Evolutionary conservation across 2,113 vertebrate genomes (phyloP).

Genomic region (Helogale parvula): DNA sequence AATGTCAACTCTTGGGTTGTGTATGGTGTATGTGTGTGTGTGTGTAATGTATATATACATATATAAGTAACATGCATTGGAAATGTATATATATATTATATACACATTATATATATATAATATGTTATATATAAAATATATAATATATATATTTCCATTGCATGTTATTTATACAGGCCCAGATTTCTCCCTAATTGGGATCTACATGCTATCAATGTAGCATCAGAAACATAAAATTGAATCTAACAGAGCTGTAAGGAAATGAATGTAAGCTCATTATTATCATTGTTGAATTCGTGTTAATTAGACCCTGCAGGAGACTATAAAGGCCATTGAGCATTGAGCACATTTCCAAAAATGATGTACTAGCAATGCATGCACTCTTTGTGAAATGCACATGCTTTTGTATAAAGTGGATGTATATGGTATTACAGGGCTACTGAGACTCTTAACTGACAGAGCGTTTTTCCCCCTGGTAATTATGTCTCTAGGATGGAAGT

Average conservation of each 20-base stretch:
- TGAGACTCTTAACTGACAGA: not conserved
- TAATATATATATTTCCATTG: not conserved
- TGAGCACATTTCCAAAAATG: constrained; percentile 31
- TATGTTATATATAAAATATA: too few relatives aligned
- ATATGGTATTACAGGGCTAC: not conserved
- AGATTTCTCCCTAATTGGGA: constrained; percentile 35
- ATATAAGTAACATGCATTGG: too few relatives aligned
- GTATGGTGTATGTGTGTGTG: too few relatives aligned
- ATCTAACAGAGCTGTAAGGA: not conserved
- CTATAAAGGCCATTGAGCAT: not conserved
- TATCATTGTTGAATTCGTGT: constrained; percentile 15
- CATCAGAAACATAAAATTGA: constrained; percentile 22
- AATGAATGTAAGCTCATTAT: constrained; percentile 24
- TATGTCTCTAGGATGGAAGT: constrained; percentile 20
- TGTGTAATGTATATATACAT: too few relatives aligned
- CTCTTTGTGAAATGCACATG: not conserved
- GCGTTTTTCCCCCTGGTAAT: not conserved
- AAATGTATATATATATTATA: too few relatives aligned
- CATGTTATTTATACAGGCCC: constrained; percentile 30
- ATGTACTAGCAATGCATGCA: not conserved
- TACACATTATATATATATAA: too few relatives aligned
- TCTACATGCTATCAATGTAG: not conserved
- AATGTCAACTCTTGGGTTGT: not conserved
- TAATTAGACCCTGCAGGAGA: not conserved
- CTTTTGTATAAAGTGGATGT: not conserved